These are phyloP conservation scores for Zaprionus ornatus DNA, from an alignment of 1,140 invertebrate species.

Conservation along the genomic window DNA sequence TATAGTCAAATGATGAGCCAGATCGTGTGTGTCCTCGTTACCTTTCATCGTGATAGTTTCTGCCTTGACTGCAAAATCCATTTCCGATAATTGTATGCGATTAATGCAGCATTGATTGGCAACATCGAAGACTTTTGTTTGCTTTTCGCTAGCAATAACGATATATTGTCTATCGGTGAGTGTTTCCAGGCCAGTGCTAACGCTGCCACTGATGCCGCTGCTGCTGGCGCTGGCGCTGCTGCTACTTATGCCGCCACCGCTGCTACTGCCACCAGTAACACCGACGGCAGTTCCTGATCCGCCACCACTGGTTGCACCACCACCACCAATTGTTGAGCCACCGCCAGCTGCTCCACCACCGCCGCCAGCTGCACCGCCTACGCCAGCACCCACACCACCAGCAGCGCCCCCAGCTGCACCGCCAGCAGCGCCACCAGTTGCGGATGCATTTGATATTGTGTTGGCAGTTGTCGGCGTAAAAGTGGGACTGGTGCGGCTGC, in stretches of 20 bases:
- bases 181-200: conserved; percentile 84
- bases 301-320: conserved; percentile 33
- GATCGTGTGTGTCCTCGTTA: conserved; percentile 67
- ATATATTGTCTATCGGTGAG: conserved; percentile 94
- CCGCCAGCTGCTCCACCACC: conserved; percentile 46
- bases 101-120: conserved; percentile 97
- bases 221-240: conserved; percentile 75
- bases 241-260: conserved; percentile 45
- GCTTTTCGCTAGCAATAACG: conserved; percentile 96
- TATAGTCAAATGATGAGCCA: background rate
- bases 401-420: conserved; percentile 37
- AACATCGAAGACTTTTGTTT: conserved; percentile 95
- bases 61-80: conserved; percentile 96
- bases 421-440: conserved; percentile 80
- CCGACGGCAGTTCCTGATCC: conserved; percentile 29
- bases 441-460: conserved; percentile 80
- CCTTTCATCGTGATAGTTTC: conserved; percentile 97
- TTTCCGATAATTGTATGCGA: conserved; percentile 92
- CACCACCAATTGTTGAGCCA: conserved; percentile 29
- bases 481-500: conserved; percentile 81
- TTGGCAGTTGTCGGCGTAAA: conserved; percentile 83
- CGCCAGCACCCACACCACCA: background rate
- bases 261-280: conserved; percentile 30
- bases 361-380: conserved; percentile 35
- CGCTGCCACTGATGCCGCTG: conserved; percentile 83